Percentiles rank a stretch among this genome's conserved stretches.
Conservation (phyloP, 2,888 invertebrate genomes). For the Cephalotes varians region DNA sequence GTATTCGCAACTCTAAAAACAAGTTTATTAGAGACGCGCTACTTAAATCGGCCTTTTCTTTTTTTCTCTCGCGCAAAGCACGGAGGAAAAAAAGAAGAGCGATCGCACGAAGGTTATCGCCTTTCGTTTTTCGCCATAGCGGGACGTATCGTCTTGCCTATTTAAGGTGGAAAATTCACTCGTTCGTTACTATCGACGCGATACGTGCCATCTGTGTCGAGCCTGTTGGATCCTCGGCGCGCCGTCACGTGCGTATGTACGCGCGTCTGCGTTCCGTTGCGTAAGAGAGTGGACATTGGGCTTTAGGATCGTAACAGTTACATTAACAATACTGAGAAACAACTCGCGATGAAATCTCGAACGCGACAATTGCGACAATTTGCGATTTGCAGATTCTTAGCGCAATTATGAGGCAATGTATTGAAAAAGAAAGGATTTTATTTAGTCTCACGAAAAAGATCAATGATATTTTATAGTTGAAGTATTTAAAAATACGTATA, state of each 20-base stretch:
- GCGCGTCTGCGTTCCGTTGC: conserved; percentile 49
- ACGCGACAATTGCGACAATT: conserved; percentile 5
- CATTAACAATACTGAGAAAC: conserved; percentile 67
- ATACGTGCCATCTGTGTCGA: conserved; percentile 60
- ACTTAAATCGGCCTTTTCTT: conserved; percentile 4
- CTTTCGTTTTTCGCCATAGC: conserved; percentile 76
- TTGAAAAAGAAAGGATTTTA: background rate
- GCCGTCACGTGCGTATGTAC: background rate
- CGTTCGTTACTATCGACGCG: conserved; percentile 67
- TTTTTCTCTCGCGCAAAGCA: conserved; percentile 34
- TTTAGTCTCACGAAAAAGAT: background rate
- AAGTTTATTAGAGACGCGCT: conserved; percentile 40
- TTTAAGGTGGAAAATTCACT: conserved; percentile 81
- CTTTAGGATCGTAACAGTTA: conserved; percentile 72
- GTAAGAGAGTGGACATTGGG: conserved; percentile 48
- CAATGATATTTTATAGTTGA: background rate
- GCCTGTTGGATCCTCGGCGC: conserved; percentile 40
- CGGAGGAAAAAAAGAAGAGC: conserved; percentile 73
- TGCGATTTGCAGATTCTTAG: background rate
- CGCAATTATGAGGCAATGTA: background rate
- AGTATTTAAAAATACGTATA: background rate
- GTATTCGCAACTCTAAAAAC: conserved; percentile 25
- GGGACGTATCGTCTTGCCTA: conserved; percentile 77
- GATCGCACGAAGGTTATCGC: conserved; percentile 74
- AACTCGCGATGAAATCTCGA: conserved; percentile 9